phyloP scores from a whole-genome alignment of 1,140 invertebrate species.

The Drosophila tropicalis region DNA sequence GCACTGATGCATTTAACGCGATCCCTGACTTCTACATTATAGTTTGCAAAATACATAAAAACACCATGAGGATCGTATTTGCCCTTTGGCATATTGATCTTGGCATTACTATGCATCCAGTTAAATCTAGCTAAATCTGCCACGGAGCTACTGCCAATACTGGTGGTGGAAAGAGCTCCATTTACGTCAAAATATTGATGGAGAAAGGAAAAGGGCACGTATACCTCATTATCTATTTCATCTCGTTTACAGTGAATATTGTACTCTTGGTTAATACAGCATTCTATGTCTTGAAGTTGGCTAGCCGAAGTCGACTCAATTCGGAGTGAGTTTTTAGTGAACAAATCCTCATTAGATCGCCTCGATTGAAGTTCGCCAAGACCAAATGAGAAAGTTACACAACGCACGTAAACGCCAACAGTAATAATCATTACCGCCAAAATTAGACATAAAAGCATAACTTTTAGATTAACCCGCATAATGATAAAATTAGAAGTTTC shows the following conservation, averaged over 20 bases:
- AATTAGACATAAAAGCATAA: conserved; percentile 84
- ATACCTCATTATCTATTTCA: conserved; percentile 93
- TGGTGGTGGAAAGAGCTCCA: conserved; percentile 68
- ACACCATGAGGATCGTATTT: conserved; percentile 94
- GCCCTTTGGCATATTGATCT: conserved; percentile 93
- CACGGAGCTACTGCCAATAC: conserved; percentile 16
- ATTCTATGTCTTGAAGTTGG: conserved; percentile 90
- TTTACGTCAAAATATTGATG: conserved; percentile 96
- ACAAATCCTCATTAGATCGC: conserved; percentile 46
- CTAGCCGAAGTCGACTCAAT: conserved; percentile 13
- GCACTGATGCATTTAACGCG: conserved; percentile 98
- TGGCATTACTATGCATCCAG: conserved; percentile 97
- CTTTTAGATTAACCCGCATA: conserved; percentile 86
- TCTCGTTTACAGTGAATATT: conserved; percentile 92
- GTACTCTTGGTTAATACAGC: conserved; percentile 95
- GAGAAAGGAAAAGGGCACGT: conserved; percentile 95
- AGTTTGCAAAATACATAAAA: conserved; percentile 98
- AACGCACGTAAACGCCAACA: conserved; percentile 85
- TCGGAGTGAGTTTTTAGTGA: conserved; percentile 11
- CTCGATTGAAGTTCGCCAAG: conserved; percentile 53
- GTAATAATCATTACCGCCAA: conserved; percentile 83
- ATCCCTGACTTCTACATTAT: conserved; percentile 96
- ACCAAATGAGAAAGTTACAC: conserved; percentile 83
- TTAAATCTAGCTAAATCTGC: conserved; percentile 89
- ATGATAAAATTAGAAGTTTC: conserved; percentile 83